Percentiles rank a stretch among this genome's conserved stretches.
phyloP scores from a whole-genome alignment of 1,140 invertebrate species.

The Augochlora pura region DNA sequence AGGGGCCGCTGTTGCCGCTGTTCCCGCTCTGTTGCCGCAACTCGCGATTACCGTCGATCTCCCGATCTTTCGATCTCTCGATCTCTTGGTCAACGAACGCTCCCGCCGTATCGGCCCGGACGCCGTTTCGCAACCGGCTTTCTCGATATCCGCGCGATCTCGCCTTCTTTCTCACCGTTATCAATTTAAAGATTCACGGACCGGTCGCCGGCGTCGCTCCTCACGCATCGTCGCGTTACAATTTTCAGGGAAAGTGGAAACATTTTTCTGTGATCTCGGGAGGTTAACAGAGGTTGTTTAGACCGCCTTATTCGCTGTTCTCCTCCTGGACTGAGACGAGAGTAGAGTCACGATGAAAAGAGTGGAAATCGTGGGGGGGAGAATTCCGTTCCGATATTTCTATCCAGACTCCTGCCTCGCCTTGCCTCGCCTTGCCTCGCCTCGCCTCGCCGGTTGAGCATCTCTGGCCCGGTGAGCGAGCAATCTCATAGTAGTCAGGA shows the following conservation, averaged over 20 bases:
- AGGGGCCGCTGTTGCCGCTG: constrained; percentile 18
- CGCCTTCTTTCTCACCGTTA: no score
- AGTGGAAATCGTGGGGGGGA: neutral
- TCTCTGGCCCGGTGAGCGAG: constrained; percentile 60
- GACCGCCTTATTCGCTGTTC: no score
- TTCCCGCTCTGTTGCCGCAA: constrained; percentile 41
- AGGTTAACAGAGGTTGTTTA: no score
- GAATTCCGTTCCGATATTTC: neutral
- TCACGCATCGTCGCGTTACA: no score
- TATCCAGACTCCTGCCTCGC: neutral
- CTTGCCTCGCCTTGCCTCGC: no score
- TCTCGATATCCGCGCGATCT: constrained; percentile 19
- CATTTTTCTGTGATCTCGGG: no score
- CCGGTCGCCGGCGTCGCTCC: no score
- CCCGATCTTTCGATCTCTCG: constrained; percentile 46
- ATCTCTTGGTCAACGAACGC: constrained; percentile 41
- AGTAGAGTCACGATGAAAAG: neutral
- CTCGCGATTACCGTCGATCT: constrained; percentile 26
- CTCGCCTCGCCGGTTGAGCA: constrained; percentile 30
- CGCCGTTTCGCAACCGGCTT: constrained; percentile 30
- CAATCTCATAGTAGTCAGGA: constrained; percentile 72
- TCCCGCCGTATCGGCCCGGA: constrained; percentile 3
- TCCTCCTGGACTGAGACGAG: no score
- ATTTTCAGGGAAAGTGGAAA: no score
- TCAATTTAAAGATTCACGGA: neutral